A percentile compares a stretch with the other conserved stretches of the same genome.
Conservation (phyloP, 1,140 invertebrate genomes). For the Chionoecetes opilio region DNA sequence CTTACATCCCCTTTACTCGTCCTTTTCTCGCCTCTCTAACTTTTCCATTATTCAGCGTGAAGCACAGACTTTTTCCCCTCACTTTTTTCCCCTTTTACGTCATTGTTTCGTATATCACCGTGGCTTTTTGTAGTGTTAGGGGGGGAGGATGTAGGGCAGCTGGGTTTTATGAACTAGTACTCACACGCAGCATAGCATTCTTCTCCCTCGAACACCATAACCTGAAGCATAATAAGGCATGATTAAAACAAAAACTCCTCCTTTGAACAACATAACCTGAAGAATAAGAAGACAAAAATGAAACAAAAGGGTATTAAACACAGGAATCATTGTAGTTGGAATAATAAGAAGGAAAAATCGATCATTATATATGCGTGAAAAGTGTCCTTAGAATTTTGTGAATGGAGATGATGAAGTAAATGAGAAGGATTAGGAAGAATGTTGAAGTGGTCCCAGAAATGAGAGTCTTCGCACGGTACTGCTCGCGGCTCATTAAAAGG, state of each 20-base stretch:
- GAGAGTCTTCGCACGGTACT: background rate
- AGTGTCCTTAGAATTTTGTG: background rate
- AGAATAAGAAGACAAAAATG: too few species aligned
- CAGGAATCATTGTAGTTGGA: too few species aligned
- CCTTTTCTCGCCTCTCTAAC: background rate
- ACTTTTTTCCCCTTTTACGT: background rate
- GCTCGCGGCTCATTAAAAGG: background rate
- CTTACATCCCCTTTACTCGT: too few species aligned
- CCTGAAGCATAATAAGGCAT: background rate
- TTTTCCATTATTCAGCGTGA: constrained; percentile 12
- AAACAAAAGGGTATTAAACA: too few species aligned
- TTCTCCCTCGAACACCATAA: background rate
- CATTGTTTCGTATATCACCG: background rate
- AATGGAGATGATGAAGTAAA: background rate
- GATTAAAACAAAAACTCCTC: too few species aligned
- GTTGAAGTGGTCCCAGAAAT: background rate
- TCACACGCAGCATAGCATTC: background rate
- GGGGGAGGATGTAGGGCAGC: too few species aligned
- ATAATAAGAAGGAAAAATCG: too few species aligned
- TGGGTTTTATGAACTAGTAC: background rate
- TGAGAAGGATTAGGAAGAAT: background rate
- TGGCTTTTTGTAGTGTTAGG: background rate
- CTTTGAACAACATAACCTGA: too few species aligned
- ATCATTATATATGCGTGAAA: background rate
- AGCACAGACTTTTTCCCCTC: background rate